Evolutionary conservation across 2,888 invertebrate species (phyloP).

Genomic region (Erebia epiphron): DNA sequence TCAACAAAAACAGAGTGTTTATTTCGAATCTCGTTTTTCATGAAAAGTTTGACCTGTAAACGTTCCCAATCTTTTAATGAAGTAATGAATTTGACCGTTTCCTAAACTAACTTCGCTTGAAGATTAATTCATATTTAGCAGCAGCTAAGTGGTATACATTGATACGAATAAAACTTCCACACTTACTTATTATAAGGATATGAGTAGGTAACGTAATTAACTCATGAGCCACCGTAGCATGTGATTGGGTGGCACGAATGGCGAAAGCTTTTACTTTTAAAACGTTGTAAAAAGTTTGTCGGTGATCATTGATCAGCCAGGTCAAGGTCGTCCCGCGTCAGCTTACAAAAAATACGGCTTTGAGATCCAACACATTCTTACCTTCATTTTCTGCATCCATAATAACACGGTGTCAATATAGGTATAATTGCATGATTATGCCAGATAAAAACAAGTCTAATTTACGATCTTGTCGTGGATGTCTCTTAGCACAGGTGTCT

Average conservation of each 20-base stretch:
- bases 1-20: no score
- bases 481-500: conserved; percentile 53
- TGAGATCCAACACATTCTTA: conserved; percentile 63
- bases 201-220: not conserved
- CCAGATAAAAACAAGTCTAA: conserved; percentile 48
- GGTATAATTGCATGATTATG: conserved; percentile 43
- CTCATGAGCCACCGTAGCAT: conserved; percentile 1
- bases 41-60: no score
- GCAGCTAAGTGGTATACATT: not conserved
- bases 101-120: no score
- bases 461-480: conserved; percentile 47
- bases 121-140: no score
- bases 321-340: conserved; percentile 68
- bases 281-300: conserved; percentile 67
- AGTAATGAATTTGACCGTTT: no score
- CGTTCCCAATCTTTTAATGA: no score
- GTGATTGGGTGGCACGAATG: conserved; percentile 45
- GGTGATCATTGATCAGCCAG: conserved; percentile 55
- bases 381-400: conserved; percentile 52
- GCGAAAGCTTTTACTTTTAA: conserved; percentile 75
- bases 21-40: no score
- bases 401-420: conserved; percentile 39
- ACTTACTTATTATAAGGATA: not conserved
- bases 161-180: not conserved
- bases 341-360: conserved; percentile 66